Percentiles rank a stretch among this genome's conserved stretches.
These are phyloP conservation scores for Girardinus metallicus DNA, from an alignment of 2,797 vertebrate genomes.

Conservation along the genomic window DNA sequence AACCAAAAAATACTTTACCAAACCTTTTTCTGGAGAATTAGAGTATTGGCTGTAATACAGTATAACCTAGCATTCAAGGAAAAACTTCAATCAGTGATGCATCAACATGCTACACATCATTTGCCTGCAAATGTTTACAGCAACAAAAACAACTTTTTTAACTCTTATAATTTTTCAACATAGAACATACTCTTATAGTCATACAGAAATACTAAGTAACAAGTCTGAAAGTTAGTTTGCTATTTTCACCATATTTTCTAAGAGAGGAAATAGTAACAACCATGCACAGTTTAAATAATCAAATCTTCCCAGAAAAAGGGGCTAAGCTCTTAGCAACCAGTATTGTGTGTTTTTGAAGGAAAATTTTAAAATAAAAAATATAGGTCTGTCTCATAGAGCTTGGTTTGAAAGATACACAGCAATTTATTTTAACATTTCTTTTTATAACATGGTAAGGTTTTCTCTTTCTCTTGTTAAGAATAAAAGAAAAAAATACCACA, in stretches of 20 bases:
- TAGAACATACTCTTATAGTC: too few species aligned
- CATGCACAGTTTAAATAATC: not conserved
- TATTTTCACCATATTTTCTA: too few species aligned
- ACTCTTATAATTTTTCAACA: too few species aligned
- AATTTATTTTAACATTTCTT: not conserved
- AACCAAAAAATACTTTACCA: constrained; percentile 7
- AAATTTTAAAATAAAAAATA: not conserved
- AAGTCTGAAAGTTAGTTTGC: too few species aligned
- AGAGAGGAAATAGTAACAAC: too few species aligned
- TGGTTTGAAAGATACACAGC: not conserved
- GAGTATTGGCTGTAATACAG: not conserved
- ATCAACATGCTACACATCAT: not conserved
- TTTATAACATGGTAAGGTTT: not conserved
- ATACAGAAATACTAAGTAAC: too few species aligned
- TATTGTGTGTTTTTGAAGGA: not conserved
- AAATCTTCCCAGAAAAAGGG: not conserved
- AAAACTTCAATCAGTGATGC: not conserved
- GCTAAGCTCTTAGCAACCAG: not conserved
- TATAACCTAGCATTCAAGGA: not conserved
- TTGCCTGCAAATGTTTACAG: not conserved
- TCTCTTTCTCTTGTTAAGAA: not conserved
- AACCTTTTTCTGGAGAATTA: constrained; percentile 3
- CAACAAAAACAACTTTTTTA: not conserved
- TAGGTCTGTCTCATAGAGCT: not conserved
- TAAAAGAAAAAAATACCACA: not conserved